Conservation (phyloP, 2,797 vertebrate genomes). For the Bradypus variegatus region DNA sequence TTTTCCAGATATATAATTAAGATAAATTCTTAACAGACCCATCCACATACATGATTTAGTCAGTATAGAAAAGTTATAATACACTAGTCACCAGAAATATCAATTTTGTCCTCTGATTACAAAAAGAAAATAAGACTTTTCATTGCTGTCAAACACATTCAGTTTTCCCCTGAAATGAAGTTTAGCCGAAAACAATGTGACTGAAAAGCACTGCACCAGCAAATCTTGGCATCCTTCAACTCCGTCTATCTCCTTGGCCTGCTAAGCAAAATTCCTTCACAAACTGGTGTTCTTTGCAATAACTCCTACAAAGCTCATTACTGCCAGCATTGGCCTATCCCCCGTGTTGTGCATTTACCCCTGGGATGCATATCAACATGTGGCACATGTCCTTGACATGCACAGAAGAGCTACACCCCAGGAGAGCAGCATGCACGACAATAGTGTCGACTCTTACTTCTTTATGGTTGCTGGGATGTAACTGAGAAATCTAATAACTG, state of each 20-base stretch:
- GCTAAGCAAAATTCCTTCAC: constrained; percentile 84
- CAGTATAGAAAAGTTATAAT: not conserved
- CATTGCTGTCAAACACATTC: constrained; percentile 53
- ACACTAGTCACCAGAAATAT: constrained; percentile 37
- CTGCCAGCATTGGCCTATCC: constrained; percentile 74
- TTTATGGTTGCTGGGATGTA: constrained; percentile 94
- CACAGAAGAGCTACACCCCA: constrained; percentile 82
- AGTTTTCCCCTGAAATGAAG: constrained; percentile 61
- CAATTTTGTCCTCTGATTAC: constrained; percentile 40
- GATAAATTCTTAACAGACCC: not conserved
- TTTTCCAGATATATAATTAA: constrained; percentile 19
- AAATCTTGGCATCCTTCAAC: constrained; percentile 73
- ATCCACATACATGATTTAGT: not conserved
- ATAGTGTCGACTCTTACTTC: constrained; percentile 79
- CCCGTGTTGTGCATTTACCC: constrained; percentile 77
- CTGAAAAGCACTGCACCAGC: constrained; percentile 70
- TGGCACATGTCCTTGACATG: constrained; percentile 94
- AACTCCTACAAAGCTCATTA: constrained; percentile 82
- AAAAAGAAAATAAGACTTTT: constrained; percentile 59
- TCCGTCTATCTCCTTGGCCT: constrained; percentile 71
- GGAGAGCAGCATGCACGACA: constrained; percentile 77
- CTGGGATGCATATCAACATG: constrained; percentile 87
- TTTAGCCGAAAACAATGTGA: constrained; percentile 71
- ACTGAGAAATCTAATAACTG: constrained; percentile 99
- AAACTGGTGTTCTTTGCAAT: constrained; percentile 84